A percentile compares a stretch with the other conserved stretches of the same genome.
phyloP scores from a whole-genome alignment of 1,140 invertebrate genomes.

The Drosophila albomicans region DNA sequence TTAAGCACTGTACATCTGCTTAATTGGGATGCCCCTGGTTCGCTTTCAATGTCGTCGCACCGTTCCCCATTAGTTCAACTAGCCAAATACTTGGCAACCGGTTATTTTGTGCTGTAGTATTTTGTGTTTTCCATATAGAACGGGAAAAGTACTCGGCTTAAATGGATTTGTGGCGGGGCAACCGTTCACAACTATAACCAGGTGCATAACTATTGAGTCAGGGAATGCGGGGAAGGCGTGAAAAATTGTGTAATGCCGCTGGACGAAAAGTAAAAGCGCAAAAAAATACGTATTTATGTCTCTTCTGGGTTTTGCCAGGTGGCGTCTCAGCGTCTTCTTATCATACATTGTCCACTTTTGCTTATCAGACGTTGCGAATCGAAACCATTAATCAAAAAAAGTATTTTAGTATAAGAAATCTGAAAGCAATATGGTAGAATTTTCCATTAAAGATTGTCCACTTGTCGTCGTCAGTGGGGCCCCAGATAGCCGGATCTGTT shows the following conservation, averaged over 20 bases:
- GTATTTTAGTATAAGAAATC: slow-evolving; percentile 5
- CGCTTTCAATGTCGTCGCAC: slow-evolving; percentile 17
- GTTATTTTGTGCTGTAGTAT: slow-evolving; percentile 15
- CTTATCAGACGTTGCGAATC: slow-evolving; percentile 5
- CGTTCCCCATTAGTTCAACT: slow-evolving; percentile 54
- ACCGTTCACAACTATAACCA: slow-evolving; percentile 9
- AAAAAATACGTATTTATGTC: background rate
- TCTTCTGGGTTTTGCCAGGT: background rate
- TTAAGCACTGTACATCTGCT: slow-evolving; percentile 26
- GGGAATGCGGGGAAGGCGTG: slow-evolving; percentile 1
- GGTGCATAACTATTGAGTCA: slow-evolving; percentile 5
- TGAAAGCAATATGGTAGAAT: slow-evolving; percentile 14
- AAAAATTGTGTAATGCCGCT: slow-evolving; percentile 12
- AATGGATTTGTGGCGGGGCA: slow-evolving; percentile 32
- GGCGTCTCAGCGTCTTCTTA: slow-evolving; percentile 3
- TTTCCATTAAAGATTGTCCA: slow-evolving; percentile 24
- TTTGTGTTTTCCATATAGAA: slow-evolving; percentile 23
- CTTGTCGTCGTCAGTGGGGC: background rate
- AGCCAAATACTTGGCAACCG: slow-evolving; percentile 47
- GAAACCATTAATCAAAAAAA: background rate
- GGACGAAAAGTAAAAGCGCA: slow-evolving; percentile 5
- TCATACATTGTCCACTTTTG: background rate
- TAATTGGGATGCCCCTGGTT: slow-evolving; percentile 53
- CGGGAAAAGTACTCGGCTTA: slow-evolving; percentile 36
- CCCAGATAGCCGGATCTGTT: slow-evolving; percentile 8